phyloP scores from a whole-genome alignment of 2,888 invertebrate species.

The Caprella mutica region DNA sequence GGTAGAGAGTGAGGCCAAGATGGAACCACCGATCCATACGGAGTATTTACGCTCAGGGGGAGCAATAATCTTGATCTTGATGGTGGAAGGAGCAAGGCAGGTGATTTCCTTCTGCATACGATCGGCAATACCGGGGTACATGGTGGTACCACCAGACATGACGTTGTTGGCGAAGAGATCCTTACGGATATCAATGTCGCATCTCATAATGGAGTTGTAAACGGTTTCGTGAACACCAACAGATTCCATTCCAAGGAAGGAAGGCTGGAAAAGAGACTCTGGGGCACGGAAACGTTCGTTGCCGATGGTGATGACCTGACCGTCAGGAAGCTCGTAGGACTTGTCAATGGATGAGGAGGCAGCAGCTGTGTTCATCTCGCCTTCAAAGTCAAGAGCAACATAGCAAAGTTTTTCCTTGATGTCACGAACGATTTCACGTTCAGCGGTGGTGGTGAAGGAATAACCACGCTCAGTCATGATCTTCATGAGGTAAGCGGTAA shows the following conservation, averaged over 20 bases:
- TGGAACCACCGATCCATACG: slow-evolving; percentile 10
- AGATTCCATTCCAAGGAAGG: slow-evolving; percentile 73
- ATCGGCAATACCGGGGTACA: slow-evolving; percentile 10
- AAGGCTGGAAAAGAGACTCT: slow-evolving; percentile 36
- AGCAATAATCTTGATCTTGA: slow-evolving; percentile 42
- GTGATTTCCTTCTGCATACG: slow-evolving; percentile 32
- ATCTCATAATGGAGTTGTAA: slow-evolving; percentile 64
- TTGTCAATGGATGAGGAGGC: slow-evolving; percentile 19
- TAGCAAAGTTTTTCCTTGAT: slow-evolving; percentile 33
- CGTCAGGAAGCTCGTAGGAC: slow-evolving; percentile 22
- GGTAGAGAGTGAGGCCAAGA: slow-evolving; percentile 5
- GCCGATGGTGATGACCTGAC: slow-evolving; percentile 25
- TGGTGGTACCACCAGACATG: slow-evolving; percentile 33
- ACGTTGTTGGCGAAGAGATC: slow-evolving; percentile 43
- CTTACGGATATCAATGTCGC: slow-evolving; percentile 76
- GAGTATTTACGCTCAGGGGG: slow-evolving; percentile 5
- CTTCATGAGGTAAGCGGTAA: slow-evolving; percentile 95
- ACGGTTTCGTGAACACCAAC: slow-evolving; percentile 74
- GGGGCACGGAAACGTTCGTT: slow-evolving; percentile 21
- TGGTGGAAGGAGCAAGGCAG: slow-evolving; percentile 45
- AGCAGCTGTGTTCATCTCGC: slow-evolving; percentile 22
- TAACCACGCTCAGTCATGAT: slow-evolving; percentile 59
- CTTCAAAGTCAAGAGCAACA: slow-evolving; percentile 30
- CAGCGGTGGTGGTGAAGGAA: slow-evolving; percentile 32
- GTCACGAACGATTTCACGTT: slow-evolving; percentile 28